These are phyloP conservation scores for Ellobius talpinus DNA, from an alignment of 2,113 vertebrate genomes.

Conservation along the genomic window DNA sequence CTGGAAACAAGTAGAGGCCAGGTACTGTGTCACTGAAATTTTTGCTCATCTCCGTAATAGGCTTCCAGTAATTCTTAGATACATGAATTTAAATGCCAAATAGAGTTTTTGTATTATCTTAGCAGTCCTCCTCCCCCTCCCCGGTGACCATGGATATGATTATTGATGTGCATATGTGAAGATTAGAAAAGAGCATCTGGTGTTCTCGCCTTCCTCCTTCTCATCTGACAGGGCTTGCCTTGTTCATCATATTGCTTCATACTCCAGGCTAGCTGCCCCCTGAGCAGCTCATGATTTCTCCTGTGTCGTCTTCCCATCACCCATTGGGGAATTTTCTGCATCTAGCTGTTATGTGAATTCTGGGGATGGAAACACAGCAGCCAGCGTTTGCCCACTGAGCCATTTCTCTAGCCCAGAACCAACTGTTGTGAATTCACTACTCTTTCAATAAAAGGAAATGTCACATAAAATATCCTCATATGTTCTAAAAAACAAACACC, in stretches of 20 bases:
- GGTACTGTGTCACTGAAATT: neutral
- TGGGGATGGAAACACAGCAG: neutral
- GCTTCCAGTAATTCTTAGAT: neutral
- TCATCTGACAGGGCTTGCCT: neutral
- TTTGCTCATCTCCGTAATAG: neutral
- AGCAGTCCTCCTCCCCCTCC: no score
- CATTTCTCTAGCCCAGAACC: neutral
- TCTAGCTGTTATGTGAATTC: neutral
- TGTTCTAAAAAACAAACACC: constrained; percentile 27
- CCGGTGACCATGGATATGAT: no score
- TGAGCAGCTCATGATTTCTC: neutral
- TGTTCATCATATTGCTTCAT: neutral
- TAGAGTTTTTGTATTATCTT: constrained; percentile 8
- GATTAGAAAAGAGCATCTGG: no score
- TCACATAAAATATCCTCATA: constrained; percentile 15
- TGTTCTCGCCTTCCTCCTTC: no score
- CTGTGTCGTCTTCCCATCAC: neutral
- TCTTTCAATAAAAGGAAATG: constrained; percentile 47
- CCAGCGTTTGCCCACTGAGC: neutral
- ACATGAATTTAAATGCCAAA: neutral
- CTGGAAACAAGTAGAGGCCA: neutral
- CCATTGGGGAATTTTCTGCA: neutral
- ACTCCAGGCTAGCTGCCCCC: no score
- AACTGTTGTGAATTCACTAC: constrained; percentile 27
- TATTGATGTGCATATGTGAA: neutral